Evolutionary conservation across 2,113 vertebrate species (phyloP).

Genomic region (Lipotes vexillifer): DNA sequence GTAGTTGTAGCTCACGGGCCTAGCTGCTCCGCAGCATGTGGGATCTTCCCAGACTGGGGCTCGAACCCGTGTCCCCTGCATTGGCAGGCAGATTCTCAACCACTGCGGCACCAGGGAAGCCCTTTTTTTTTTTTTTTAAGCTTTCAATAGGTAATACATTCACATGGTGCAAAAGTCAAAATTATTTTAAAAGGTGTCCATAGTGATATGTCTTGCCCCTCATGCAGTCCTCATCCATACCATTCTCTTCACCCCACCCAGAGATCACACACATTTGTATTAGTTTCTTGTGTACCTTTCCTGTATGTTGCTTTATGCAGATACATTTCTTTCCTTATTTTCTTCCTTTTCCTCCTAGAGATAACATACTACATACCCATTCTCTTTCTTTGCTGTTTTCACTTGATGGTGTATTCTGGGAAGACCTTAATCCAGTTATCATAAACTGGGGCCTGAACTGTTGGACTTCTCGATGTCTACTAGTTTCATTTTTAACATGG

Average conservation of each 20-base stretch:
- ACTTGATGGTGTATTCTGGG: background rate
- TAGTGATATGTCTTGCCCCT: background rate
- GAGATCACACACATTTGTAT: no score
- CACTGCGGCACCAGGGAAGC: no score
- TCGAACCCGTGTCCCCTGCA: no score
- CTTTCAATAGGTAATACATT: background rate
- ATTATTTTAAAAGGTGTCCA: background rate
- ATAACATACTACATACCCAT: no score
- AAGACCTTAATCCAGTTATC: background rate
- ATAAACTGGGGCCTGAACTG: background rate
- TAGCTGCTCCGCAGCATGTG: no score
- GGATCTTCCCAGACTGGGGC: no score
- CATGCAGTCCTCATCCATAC: accelerated
- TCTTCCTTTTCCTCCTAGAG: accelerated
- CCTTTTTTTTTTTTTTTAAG: accelerated
- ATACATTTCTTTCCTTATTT: background rate
- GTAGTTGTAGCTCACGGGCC: no score
- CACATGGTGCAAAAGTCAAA: background rate
- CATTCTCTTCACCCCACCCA: no score
- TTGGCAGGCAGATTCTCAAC: no score
- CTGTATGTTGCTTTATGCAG: background rate
- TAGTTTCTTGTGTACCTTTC: background rate
- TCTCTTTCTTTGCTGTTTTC: background rate
- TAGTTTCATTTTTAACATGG: background rate
- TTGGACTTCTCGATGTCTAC: background rate